Base-by-base conservation (phyloP, 2,113 vertebrate species). In the Eonycteris spelaea region DNA sequence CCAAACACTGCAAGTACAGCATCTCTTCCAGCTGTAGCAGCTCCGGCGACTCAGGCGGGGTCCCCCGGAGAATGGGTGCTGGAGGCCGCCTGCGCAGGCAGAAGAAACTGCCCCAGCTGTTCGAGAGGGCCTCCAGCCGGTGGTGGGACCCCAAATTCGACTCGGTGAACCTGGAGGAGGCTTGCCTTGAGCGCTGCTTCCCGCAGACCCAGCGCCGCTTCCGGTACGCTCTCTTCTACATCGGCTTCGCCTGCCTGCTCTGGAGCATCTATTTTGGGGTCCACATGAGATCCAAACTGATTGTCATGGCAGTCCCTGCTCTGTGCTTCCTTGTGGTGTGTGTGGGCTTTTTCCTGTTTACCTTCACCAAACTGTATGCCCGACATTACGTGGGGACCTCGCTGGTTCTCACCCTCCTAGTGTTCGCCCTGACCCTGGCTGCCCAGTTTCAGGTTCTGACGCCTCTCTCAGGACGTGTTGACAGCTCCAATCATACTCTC, bases 101-200 rank as follows among this genome's bases (percentile, higher is more conserved):
- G 97, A 98, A 98, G 97, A 99, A 98, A 95, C 99, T 99, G 98
- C 99, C 99, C 0, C 99, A 99, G 95, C 98, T 99, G 82, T 99
- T 99, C 19, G 99, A 99, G 96, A 98, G 99, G 97, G 99, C 99
- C 28, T 99, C 99, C 15, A 98, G 99, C 51, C 99, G 99, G 87
- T 99, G 99, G 99, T 99, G 99, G 99, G 99, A 99, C 98, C 99
- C 99, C 94, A 99, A 99, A 97, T 99, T 99, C 85, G 99, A 99
- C 98, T 99, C 99, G 0, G 96, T 99, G 87, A 99, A 99, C 93
- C 98, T 99, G 97, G 99, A 99, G 97, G 99, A 99, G 97, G 99
- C 99, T 7, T 99, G 99, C 95, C 98, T 99, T 97, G 99, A 99
- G 97, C 98, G 99, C 84, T 99, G 99, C 98, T 99, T 99, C 97